Evolutionary conservation across 1,140 invertebrate genomes (phyloP), one percentile per base, ranked within the genome.

Genomic region (Megalonaias nervosa): DNA sequence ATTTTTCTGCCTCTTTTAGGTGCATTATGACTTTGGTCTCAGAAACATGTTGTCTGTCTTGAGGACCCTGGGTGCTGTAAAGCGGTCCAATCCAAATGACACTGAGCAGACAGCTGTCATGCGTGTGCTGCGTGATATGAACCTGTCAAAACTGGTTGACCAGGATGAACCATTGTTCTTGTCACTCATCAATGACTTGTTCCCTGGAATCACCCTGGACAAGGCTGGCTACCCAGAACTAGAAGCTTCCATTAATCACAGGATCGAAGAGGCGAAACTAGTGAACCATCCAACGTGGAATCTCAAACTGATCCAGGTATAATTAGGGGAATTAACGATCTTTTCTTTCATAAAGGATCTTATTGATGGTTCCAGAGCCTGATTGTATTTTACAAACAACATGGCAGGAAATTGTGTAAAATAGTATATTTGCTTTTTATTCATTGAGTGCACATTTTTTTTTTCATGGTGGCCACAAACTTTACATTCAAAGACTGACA

Each of bases 161-260:
- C 97, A 99, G 91, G 97, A 99, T 88, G 98, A 99, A 87, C 97
- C 98, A 0, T 92, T 99, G 0, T 99, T 99, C 85, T 95, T 98
- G 90, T 99, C 97, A 0, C 90, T 99, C 16, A 97, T 99, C 19
- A 95, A 97, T 59, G 98, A 99, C 92, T 92, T 99, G 72, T 99
- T 99, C 91, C 98, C 97, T 5, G 98, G 97, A 91, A 95, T 97
- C 77, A 92, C 93, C 0, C 92, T 98, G 55, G 97, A 98, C 88
- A 98, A 98, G 90, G 97, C 96, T 17, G 94, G 94, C 1, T 98
- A 99, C 89, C 94, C 94, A 3, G 95, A 97, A 81, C 83, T 91
- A 17, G 90, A 91, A 75, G 82, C 74, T 31, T 86, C 89, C 59
- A 90, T 91, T 71, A 56, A 80, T 21, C 78, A 75, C 21, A 84